These are phyloP conservation scores for cattle (Bos taurus) DNA, from an alignment of 2,113 vertebrate species.

Conservation along the genomic window ARS-UCD2.0 NC_037334.1:23346501-23347000, in stretches of 20 bases:
- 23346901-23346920: not conserved
- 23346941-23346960: not conserved
- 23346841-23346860: not conserved
- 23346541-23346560: not conserved
- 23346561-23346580: not conserved
- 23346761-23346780: not conserved
- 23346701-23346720: not conserved
- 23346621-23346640: not conserved
- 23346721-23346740: not conserved
- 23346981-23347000: constrained; percentile 4
- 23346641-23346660: constrained; percentile 9
- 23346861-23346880: not conserved
- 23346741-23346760: not conserved
- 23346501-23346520: not conserved
- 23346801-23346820: constrained; percentile 14
- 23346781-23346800: not conserved
- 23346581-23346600: not conserved
- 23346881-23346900: constrained; percentile 11
- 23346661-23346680: not conserved
- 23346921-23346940: not conserved
- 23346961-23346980: not conserved
- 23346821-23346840: not conserved
- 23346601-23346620: not conserved
- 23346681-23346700: not conserved
- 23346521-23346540: not conserved